A percentile compares a stretch with the other conserved stretches of the same genome.
These are phyloP conservation scores for Pedionomus torquatus DNA, from an alignment of 2,113 vertebrate genomes.

Conservation along the genomic window DNA sequence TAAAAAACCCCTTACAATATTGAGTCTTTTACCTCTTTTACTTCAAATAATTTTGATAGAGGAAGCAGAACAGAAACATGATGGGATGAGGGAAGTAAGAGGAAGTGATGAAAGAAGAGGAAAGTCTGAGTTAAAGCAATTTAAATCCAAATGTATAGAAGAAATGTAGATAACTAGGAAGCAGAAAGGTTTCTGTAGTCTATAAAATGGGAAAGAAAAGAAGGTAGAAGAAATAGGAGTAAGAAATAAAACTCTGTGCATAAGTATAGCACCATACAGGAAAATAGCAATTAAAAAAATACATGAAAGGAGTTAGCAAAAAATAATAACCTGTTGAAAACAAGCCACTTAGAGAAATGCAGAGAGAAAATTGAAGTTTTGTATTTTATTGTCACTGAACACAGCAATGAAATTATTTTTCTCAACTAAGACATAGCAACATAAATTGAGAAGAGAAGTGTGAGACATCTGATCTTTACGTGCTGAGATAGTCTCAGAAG, in stretches of 20 bases:
- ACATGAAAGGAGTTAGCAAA: not conserved
- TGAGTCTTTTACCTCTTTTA: not conserved
- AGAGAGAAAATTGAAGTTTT: not conserved
- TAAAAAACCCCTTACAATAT: not conserved
- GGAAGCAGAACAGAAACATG: not conserved
- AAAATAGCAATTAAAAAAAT: not conserved
- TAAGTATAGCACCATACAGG: not conserved
- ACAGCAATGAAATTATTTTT: not conserved
- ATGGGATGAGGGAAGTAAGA: not conserved
- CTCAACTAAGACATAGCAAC: not conserved
- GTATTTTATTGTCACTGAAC: not conserved
- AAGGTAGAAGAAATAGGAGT: not conserved
- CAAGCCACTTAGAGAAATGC: not conserved
- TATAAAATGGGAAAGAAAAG: not conserved
- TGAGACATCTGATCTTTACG: not conserved
- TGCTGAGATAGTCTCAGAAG: not conserved
- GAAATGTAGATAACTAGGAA: not conserved
- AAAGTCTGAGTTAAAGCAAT: not conserved
- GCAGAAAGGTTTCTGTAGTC: not conserved
- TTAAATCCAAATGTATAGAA: not conserved
- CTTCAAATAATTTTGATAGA: not conserved
- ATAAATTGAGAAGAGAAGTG: not conserved
- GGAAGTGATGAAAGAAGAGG: not conserved
- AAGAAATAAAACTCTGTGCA: not conserved
- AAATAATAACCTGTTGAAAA: not conserved